Percentiles rank a stretch among this genome's conserved stretches.
Evolutionary conservation across 2,888 invertebrate genomes (phyloP).

Genomic region (Trachelus stipa): DNA sequence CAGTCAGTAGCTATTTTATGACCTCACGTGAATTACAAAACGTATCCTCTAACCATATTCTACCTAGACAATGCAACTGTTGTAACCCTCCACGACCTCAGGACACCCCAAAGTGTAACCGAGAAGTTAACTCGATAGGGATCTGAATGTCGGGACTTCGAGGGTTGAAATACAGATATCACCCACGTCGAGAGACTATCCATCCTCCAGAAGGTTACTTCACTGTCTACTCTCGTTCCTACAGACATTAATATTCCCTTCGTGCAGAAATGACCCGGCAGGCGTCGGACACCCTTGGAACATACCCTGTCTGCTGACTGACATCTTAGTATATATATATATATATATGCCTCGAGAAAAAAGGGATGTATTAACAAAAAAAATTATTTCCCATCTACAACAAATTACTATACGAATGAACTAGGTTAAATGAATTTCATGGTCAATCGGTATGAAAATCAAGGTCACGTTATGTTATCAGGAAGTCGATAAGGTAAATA

Average conservation of each 20-base stretch:
- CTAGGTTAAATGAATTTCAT: background rate
- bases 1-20: background rate
- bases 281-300: slow-evolving; percentile 1
- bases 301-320: background rate
- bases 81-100: background rate
- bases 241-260: slow-evolving; percentile 52
- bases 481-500: background rate
- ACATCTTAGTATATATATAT: background rate
- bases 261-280: slow-evolving; percentile 43
- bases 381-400: background rate
- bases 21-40: slow-evolving; percentile 2
- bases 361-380: background rate
- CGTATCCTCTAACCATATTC: background rate
- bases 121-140: slow-evolving; percentile 53
- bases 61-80: slow-evolving; percentile 1
- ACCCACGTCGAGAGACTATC: slow-evolving; percentile 53
- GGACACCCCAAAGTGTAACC: slow-evolving; percentile 38
- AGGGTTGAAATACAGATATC: slow-evolving; percentile 56
- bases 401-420: background rate
- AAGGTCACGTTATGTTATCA: background rate
- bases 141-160: slow-evolving; percentile 45
- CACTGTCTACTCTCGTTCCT: slow-evolving; percentile 28
- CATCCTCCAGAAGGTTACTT: slow-evolving; percentile 29
- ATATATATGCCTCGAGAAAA: background rate
- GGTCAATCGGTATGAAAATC: background rate